Evolutionary conservation across 2,113 vertebrate genomes (phyloP).

Genomic region (Actinemys pallida): DNA sequence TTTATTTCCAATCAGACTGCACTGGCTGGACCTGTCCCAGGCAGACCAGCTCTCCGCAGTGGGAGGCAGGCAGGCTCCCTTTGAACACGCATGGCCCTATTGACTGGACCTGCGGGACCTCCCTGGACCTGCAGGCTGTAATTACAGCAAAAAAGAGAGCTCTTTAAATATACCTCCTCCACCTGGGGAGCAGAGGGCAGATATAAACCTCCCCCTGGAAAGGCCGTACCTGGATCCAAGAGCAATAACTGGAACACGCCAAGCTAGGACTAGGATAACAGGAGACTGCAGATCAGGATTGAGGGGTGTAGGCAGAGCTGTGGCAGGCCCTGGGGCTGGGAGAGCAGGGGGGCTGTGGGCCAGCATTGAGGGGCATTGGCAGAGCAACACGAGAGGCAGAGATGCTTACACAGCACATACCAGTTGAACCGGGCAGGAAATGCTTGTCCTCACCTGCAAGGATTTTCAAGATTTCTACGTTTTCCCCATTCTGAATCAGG

Average conservation of each 20-base stretch:
- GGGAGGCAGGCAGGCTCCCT: background rate
- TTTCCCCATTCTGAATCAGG: background rate
- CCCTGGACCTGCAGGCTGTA: background rate
- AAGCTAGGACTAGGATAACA: background rate
- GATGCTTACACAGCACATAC: background rate
- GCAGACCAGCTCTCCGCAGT: background rate
- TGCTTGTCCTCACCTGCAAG: background rate
- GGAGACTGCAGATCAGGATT: background rate
- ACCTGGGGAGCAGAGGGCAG: background rate
- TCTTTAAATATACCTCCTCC: background rate
- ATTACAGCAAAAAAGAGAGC: background rate
- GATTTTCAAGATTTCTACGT: background rate
- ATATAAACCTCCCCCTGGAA: no score
- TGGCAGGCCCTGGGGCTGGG: background rate
- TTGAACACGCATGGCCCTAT: background rate
- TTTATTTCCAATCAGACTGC: background rate
- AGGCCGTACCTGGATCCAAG: background rate
- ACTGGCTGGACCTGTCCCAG: background rate
- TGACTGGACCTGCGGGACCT: background rate
- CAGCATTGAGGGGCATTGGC: background rate
- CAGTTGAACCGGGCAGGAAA: background rate
- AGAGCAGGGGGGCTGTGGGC: background rate
- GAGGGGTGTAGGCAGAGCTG: background rate
- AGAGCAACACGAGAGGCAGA: background rate
- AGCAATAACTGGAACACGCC: background rate